phyloP scores from a whole-genome alignment of 2,797 vertebrate genomes.

The Carduelis carduelis region DNA sequence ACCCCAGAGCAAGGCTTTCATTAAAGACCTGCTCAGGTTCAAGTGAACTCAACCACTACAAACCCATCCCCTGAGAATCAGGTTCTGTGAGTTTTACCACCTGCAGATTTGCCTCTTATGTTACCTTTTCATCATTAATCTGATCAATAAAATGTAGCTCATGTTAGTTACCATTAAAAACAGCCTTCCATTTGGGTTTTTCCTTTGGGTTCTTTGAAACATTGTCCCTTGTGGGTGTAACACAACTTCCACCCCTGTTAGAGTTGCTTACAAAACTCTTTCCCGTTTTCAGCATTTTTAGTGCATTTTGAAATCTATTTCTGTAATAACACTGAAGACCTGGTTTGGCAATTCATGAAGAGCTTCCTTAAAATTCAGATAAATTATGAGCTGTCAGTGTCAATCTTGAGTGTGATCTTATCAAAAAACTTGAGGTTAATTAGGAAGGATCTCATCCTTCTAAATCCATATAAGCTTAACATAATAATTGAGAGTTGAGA shows the following conservation, averaged over 20 bases:
- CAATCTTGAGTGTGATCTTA: conserved; percentile 65
- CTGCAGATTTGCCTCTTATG: not conserved
- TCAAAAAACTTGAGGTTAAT: conserved; percentile 68
- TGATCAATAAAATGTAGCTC: not conserved
- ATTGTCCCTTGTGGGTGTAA: not conserved
- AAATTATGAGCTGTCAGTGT: conserved; percentile 63
- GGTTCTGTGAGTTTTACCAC: not conserved
- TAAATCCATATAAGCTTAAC: conserved; percentile 69
- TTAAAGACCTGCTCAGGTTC: not conserved
- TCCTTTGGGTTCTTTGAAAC: not conserved
- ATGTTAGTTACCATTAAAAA: not conserved
- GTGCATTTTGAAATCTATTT: not conserved
- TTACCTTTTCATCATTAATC: not conserved
- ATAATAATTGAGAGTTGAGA: conserved; percentile 64
- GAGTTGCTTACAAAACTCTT: not conserved
- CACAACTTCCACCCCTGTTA: not conserved
- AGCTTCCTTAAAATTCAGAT: conserved; percentile 62
- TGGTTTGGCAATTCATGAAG: conserved; percentile 22
- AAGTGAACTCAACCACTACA: not conserved
- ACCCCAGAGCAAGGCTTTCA: not conserved
- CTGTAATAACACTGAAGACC: not conserved
- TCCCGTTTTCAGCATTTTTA: not conserved
- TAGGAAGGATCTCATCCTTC: conserved; percentile 65
- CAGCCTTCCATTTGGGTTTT: not conserved
- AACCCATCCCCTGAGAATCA: not conserved